Percentiles rank a stretch among this genome's conserved stretches.
Evolutionary conservation across 1,140 invertebrate genomes (phyloP).

Genomic region (Ips typographus): DNA sequence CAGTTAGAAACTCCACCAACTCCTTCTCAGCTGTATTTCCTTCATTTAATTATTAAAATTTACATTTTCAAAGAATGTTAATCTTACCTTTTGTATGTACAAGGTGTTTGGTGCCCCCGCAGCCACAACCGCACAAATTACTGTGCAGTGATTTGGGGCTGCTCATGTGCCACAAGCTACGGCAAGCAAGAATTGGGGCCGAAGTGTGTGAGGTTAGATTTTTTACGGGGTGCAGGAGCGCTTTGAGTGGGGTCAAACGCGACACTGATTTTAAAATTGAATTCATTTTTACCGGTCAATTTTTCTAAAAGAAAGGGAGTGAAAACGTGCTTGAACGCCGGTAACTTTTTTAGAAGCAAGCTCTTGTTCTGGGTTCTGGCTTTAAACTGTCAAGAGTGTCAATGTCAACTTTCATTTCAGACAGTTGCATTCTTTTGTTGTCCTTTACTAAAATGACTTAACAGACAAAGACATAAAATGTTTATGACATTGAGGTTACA

Average conservation of each 20-base stretch:
- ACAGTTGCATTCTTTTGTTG: no score
- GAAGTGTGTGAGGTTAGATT: slow-evolving; percentile 52
- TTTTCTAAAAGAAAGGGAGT: neutral
- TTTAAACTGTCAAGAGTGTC: no score
- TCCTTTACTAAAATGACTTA: no score
- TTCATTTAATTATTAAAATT: slow-evolving; percentile 20
- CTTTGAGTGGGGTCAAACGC: slow-evolving; percentile 56
- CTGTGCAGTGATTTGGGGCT: slow-evolving; percentile 48
- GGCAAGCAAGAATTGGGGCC: slow-evolving; percentile 62
- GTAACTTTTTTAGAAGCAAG: no score
- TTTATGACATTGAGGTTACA: no score
- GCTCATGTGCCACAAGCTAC: slow-evolving; percentile 71
- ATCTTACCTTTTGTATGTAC: slow-evolving; percentile 69
- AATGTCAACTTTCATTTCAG: no score
- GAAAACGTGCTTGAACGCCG: neutral
- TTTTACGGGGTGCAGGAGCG: slow-evolving; percentile 54
- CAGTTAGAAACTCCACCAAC: slow-evolving; percentile 80
- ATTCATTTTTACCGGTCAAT: slow-evolving; percentile 59
- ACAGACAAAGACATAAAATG: no score
- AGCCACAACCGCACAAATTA: slow-evolving; percentile 63
- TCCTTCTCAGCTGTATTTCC: slow-evolving; percentile 73
- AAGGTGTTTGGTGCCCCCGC: slow-evolving; percentile 55
- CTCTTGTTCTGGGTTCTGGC: no score
- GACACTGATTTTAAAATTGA: slow-evolving; percentile 63
- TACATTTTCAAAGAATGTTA: neutral